Base-by-base conservation (phyloP, 2,888 invertebrate genomes). In the Eilema sororculum region DNA sequence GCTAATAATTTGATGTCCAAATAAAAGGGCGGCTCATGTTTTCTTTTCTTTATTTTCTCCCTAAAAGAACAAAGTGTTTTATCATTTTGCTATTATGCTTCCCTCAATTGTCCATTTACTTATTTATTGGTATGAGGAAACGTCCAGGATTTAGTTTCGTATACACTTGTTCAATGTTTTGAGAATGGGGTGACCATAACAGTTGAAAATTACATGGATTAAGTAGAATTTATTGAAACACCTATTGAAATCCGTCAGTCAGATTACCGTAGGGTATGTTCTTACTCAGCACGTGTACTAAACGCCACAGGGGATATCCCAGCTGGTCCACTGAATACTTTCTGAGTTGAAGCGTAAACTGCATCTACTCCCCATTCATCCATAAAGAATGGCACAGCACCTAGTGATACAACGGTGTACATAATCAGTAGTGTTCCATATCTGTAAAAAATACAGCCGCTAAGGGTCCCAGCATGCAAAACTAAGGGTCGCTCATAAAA, bases 261-360 rank as follows among this genome's bases (percentile, higher is more conserved):
- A 28, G 28, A n/a, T n/a, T n/a, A n/a, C n/a, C n/a, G n/a, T n/a
- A n/a, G n/a, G n/a, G n/a, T n/a, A n/a, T n/a, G n/a, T n/a, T n/a
- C 96, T 92, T 90, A 97, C 97, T 96, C 95, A 24, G 97, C 97
- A 76, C 93, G 89, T 6, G 94, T 91, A 77, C 96, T 96, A 87
- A 97, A 97, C 1, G 96, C 96, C 28, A 97, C 95, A 0, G 97
- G 97, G 52, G 97, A 95, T 63, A 96, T 94, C 0, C 97, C 97
- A 56, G 97, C 96, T 3, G 97, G 97, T 2, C 96, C 96, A 79
- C 97, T 96, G 25, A 97, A 89, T 3, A 95, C 96, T 85, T 97
- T 97, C 88, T 97, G 97, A 0, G 96, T 95, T 2, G 97, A 97
- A 1, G 96, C 91, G 88, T 97, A 97, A 20, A 97, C 95, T 5